Evolutionary conservation across 2,797 vertebrate genomes (phyloP), one percentile per base, ranked within the genome.

Genomic region (Anguilla obscura): DNA sequence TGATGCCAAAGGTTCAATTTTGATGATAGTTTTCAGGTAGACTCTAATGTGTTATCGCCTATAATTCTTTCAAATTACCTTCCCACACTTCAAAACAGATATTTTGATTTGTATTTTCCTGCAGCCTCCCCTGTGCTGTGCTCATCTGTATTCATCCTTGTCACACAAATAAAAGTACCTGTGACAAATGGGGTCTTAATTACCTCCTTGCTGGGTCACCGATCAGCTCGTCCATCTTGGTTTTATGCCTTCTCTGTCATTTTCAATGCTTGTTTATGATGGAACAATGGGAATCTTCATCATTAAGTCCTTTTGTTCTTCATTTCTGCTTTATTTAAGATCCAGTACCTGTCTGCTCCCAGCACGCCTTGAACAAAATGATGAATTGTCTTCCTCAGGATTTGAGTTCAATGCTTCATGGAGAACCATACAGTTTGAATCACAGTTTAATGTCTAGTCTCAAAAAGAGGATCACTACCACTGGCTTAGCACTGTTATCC

Each of bases 111-210:
- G 14, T 48, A 5, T 80, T 12, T 48, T 80, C 36, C 21, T 48
- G 45, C 40, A 24, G 76, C 18, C 18, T 80, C 27, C 60, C 14
- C 84, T 60, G 50, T 52, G 56, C 52, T 33, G 33, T 45, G 71
- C 86, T 87, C 27, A 76, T 45, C 52, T 36, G 56, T 87, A 40
- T 76, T 60, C 86, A 63, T 86, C 71, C 66, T 86, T 85, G 85
- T 89, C 66, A 63, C 80, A 63, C 87, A 58, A 66, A 82, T 33
- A 86, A 86, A 69, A 54, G 74, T 80, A 54, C 80, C 45, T 86
- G 24, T 79, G 88, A 90, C 82, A 91, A 90, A 90, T 86, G 85
- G 84, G 80, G 69, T 91, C 82, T 87, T 91, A 89, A 90, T 90
- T 90, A 90, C 60, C 52, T 80, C 50, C 71, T 45, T 40, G 14